Evolutionary conservation across 2,113 vertebrate genomes (phyloP).

Genomic region (Microtus pennsylvanicus): DNA sequence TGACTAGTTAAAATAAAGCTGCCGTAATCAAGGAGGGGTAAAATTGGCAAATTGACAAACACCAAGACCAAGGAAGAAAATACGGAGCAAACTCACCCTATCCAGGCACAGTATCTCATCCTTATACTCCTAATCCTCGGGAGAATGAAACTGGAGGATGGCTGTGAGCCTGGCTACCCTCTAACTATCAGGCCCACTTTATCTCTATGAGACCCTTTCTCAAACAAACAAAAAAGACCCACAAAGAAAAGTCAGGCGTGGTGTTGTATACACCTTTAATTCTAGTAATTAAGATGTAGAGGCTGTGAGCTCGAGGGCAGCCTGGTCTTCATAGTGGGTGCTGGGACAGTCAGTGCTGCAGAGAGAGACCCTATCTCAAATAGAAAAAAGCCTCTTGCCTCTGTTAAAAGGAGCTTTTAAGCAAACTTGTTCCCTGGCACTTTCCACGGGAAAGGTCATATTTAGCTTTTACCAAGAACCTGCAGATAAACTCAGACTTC

Average conservation of each 20-base stretch:
- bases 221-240: background rate
- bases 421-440: background rate
- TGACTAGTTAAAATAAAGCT: constrained; percentile 10
- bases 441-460: background rate
- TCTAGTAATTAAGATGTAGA: background rate
- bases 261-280: background rate
- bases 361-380: background rate
- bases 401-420: background rate
- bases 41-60: constrained; percentile 35
- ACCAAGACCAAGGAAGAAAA: background rate
- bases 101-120: no score
- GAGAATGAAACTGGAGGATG: background rate
- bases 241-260: background rate
- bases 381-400: background rate
- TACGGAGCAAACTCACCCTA: background rate
- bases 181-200: background rate
- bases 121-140: background rate
- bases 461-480: background rate
- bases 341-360: background rate
- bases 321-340: background rate
- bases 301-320: background rate
- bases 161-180: background rate
- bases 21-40: background rate
- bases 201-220: background rate
- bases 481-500: background rate